Percentiles rank a stretch among this genome's conserved stretches.
These are phyloP conservation scores for Idaea biselata DNA, from an alignment of 2,888 invertebrate genomes.

Conservation along the genomic window DNA sequence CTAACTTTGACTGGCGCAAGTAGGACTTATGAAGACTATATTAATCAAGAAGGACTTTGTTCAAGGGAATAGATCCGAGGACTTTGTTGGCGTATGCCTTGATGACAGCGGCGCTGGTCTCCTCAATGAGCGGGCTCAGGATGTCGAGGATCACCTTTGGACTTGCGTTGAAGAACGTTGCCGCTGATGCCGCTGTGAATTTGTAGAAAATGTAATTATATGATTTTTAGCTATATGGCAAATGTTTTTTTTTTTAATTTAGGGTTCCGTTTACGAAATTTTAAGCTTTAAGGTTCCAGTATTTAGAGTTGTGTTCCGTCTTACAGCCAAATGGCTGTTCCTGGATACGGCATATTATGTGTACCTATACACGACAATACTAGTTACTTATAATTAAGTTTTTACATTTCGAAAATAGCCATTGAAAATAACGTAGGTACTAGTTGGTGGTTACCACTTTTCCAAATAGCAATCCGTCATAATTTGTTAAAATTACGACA, in stretches of 20 bases:
- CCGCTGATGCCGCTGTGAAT: slow-evolving; percentile 83
- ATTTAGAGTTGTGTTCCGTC: too few relatives aligned
- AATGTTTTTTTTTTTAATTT: too few relatives aligned
- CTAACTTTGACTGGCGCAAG: too few relatives aligned
- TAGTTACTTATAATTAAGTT: too few relatives aligned
- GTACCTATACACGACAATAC: too few relatives aligned
- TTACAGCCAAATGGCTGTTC: too few relatives aligned
- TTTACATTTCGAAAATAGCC: too few relatives aligned
- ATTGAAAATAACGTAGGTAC: too few relatives aligned
- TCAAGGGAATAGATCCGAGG: slow-evolving; percentile 79
- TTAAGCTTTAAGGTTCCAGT: too few relatives aligned
- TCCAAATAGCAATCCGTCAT: neutral
- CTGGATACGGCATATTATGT: too few relatives aligned
- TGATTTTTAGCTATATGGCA: too few relatives aligned
- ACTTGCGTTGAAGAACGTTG: slow-evolving; percentile 85
- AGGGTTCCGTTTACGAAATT: too few relatives aligned
- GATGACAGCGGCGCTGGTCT: slow-evolving; percentile 82
- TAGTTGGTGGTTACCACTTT: neutral
- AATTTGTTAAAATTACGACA: neutral
- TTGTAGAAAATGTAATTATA: neutral
- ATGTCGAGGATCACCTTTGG: slow-evolving; percentile 84
- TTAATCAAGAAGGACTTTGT: slow-evolving; percentile 50
- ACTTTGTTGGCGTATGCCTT: slow-evolving; percentile 82
- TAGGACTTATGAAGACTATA: neutral
- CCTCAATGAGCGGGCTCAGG: slow-evolving; percentile 85